Percentiles rank a stretch among this genome's conserved stretches.
Conservation (phyloP, 2,797 vertebrate genomes). For the Oreortyx pictus region DNA sequence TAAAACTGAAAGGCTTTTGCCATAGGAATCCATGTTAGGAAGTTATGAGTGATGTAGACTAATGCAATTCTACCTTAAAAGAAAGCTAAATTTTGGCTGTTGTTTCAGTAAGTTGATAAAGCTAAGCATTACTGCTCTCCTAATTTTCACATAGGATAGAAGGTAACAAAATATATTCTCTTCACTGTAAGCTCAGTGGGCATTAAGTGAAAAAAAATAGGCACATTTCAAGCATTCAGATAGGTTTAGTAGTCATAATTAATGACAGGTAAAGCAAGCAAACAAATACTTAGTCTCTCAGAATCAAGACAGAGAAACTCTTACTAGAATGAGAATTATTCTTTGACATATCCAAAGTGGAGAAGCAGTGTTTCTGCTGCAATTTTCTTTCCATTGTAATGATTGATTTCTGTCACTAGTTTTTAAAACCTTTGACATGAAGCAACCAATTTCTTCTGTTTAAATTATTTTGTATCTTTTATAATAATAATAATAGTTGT, state of each 20-base stretch:
- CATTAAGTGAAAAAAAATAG: neutral
- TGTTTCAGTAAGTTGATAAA: neutral
- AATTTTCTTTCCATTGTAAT: conserved; percentile 59
- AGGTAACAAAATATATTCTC: neutral
- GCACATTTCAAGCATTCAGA: neutral
- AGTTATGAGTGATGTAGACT: neutral
- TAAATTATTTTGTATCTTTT: conserved; percentile 51
- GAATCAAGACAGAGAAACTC: conserved; percentile 5
- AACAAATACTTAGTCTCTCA: conserved; percentile 9
- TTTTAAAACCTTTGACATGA: conserved; percentile 64
- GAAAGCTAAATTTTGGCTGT: neutral
- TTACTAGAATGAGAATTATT: conserved; percentile 39
- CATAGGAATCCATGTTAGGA: neutral
- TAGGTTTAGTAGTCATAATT: neutral
- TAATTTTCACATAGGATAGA: neutral
- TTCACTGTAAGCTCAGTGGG: neutral
- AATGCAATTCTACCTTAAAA: neutral
- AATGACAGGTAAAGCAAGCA: neutral
- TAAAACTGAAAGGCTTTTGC: neutral
- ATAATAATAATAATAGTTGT: conserved; percentile 35
- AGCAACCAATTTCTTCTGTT: conserved; percentile 27
- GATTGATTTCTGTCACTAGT: conserved; percentile 52
- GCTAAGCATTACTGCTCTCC: neutral
- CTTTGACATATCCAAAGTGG: conserved; percentile 46
- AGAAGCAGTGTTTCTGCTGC: conserved; percentile 34